phyloP scores from a whole-genome alignment of 2,797 vertebrate genomes.

The Cossypha niveicapilla region DNA sequence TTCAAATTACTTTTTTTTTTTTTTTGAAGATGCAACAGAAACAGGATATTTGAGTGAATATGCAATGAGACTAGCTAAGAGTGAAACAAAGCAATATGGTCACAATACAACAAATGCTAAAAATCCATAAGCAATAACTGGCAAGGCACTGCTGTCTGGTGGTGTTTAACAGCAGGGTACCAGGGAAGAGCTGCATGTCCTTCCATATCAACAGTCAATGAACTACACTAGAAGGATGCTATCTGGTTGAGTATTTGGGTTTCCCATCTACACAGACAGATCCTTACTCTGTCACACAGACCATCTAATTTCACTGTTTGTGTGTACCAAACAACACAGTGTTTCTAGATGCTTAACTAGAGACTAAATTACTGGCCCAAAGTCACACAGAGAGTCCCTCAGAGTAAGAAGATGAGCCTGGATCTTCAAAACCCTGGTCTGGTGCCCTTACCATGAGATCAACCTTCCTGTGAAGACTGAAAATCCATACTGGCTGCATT shows the following conservation, averaged over 20 bases:
- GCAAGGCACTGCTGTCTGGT: background rate
- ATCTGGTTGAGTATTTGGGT: background rate
- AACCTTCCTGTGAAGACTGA: slow-evolving; percentile 33
- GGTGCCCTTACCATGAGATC: background rate
- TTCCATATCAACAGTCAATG: fast-evolving
- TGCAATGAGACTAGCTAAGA: background rate
- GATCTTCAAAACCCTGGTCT: background rate
- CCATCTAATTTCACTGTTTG: background rate
- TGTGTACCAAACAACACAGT: background rate
- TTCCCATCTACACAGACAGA: background rate
- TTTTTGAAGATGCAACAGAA: background rate
- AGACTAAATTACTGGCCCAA: background rate
- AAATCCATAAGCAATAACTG: background rate
- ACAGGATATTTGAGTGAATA: background rate
- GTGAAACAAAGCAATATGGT: background rate
- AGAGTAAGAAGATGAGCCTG: background rate
- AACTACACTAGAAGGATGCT: background rate
- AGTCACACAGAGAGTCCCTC: background rate
- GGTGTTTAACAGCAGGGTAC: background rate
- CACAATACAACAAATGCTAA: background rate
- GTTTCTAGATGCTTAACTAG: background rate
- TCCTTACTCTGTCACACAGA: background rate
- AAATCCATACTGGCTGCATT: slow-evolving; percentile 33
- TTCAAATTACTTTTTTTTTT: background rate
- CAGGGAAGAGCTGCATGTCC: fast-evolving